phyloP scores from a whole-genome alignment of 1,140 invertebrate genomes.

The Atta cephalotes region DNA sequence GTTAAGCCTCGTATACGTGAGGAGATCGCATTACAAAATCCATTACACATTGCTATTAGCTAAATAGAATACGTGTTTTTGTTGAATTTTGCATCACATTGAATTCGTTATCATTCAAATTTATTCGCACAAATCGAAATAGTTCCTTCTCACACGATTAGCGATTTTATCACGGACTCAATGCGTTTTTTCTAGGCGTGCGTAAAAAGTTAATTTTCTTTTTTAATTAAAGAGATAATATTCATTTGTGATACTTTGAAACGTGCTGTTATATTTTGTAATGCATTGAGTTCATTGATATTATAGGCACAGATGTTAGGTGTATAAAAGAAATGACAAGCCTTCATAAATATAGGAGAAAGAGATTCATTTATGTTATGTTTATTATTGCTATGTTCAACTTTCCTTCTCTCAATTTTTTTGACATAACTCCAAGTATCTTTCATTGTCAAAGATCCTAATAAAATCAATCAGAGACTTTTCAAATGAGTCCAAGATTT shows the following conservation, averaged over 20 bases:
- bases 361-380: neutral
- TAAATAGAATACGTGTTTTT: too few relatives aligned
- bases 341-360: too few relatives aligned
- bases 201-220: neutral
- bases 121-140: neutral
- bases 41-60: constrained; percentile 1
- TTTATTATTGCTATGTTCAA: neutral
- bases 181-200: neutral
- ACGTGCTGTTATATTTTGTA: neutral
- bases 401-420: neutral
- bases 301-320: neutral
- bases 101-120: neutral
- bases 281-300: neutral
- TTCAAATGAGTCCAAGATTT: neutral
- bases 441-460: neutral
- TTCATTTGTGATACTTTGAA: neutral
- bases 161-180: neutral
- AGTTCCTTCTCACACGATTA: neutral
- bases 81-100: neutral
- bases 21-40: neutral
- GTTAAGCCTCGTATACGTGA: neutral
- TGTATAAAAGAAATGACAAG: neutral
- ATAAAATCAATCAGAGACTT: neutral
- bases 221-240: neutral
- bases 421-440: too few relatives aligned